Percentiles rank a stretch among this genome's conserved stretches.
Conservation (phyloP, 1,140 invertebrate species). For the Caenorhabditis briggsae region DNA sequence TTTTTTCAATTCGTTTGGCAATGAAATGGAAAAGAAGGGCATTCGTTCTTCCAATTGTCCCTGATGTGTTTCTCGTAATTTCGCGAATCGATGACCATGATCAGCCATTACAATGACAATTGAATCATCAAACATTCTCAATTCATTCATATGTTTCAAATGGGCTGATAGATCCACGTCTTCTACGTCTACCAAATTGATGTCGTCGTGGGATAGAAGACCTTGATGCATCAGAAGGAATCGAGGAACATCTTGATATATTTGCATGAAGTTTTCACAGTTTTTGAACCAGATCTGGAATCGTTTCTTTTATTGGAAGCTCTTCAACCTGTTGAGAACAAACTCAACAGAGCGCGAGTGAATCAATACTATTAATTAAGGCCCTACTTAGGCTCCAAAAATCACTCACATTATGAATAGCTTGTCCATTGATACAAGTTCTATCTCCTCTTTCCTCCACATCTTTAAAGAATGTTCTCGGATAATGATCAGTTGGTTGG, state of each 20-base stretch:
- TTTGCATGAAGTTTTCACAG: slow-evolving; percentile 81
- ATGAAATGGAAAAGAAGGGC: slow-evolving; percentile 86
- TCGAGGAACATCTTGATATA: slow-evolving; percentile 83
- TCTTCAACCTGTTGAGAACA: no score
- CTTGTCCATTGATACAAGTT: slow-evolving; percentile 85
- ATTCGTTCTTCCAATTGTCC: slow-evolving; percentile 85
- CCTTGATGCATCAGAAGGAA: slow-evolving; percentile 90
- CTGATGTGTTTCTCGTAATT: slow-evolving; percentile 85
- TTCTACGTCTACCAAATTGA: slow-evolving; percentile 84
- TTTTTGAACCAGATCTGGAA: slow-evolving; percentile 83
- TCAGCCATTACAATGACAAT: slow-evolving; percentile 89
- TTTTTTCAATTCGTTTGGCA: slow-evolving; percentile 83
- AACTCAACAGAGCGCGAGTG: neutral
- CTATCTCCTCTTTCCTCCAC: slow-evolving; percentile 79
- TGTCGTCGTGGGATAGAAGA: slow-evolving; percentile 89
- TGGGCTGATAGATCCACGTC: slow-evolving; percentile 85
- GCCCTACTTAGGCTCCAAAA: neutral
- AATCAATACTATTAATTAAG: neutral
- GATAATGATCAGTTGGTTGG: slow-evolving; percentile 91
- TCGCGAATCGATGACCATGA: slow-evolving; percentile 86
- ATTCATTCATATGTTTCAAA: slow-evolving; percentile 65
- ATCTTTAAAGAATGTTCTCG: slow-evolving; percentile 85
- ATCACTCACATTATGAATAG: slow-evolving; percentile 84
- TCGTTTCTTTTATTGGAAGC: no score
- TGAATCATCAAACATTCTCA: slow-evolving; percentile 84